These are phyloP conservation scores for Lasioglossum albipes DNA, from an alignment of 1,140 invertebrate genomes.

Conservation along the genomic window DNA sequence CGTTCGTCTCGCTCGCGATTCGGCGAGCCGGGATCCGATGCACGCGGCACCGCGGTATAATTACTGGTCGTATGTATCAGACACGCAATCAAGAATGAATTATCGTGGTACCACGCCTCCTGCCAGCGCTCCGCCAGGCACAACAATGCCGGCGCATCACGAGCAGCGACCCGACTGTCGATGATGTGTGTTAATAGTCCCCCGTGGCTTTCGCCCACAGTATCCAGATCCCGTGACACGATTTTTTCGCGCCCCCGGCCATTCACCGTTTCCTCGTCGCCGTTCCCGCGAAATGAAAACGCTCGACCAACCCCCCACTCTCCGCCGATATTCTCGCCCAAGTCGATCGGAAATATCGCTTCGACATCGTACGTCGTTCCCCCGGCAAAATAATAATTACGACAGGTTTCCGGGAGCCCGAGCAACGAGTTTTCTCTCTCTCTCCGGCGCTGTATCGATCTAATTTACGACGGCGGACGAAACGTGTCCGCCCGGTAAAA, in stretches of 20 bases:
- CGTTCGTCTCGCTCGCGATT: conserved; percentile 46
- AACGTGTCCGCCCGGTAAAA: conserved; percentile 22
- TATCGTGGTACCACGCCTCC: conserved; percentile 74
- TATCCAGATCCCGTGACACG: conserved; percentile 63
- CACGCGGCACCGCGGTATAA: conserved; percentile 67
- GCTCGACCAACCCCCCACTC: not conserved
- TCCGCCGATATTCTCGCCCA: no score
- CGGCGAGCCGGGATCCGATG: conserved; percentile 45
- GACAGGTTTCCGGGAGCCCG: no score
- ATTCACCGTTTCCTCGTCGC: conserved; percentile 28
- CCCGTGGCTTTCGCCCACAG: conserved; percentile 66
- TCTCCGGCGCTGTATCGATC: conserved; percentile 16
- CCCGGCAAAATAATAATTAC: no score
- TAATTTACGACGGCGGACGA: not conserved
- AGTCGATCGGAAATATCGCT: no score
- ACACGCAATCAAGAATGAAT: conserved; percentile 80
- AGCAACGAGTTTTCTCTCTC: not conserved
- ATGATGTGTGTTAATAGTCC: conserved; percentile 79
- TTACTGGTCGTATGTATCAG: conserved; percentile 79
- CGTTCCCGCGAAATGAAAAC: conserved; percentile 6
- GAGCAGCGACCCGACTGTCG: conserved; percentile 75
- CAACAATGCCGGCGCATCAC: conserved; percentile 78
- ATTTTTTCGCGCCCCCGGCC: conserved; percentile 44
- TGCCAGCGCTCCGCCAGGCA: conserved; percentile 68
- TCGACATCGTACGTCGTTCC: not conserved